A percentile compares a stretch with the other conserved stretches of the same genome.
Conservation (phyloP, 2,797 vertebrate genomes). For the Poecilia velifera region DNA sequence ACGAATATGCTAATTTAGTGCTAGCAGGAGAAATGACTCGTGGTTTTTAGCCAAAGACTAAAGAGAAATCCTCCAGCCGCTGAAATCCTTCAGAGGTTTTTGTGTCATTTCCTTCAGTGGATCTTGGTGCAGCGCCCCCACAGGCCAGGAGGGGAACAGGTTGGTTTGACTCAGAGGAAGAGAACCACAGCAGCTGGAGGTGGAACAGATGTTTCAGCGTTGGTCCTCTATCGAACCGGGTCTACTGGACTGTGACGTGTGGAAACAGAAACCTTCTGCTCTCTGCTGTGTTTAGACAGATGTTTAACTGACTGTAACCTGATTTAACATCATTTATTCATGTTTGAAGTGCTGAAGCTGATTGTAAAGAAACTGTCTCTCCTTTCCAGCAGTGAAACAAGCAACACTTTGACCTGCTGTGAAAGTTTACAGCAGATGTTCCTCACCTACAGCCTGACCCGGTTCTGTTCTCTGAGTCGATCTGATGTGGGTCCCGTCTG, state of each 20-base stretch:
- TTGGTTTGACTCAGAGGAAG: no score
- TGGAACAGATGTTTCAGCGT: no score
- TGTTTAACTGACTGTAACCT: neutral
- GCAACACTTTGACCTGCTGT: neutral
- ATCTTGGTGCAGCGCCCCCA: no score
- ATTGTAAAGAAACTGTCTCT: neutral
- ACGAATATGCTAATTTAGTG: no score
- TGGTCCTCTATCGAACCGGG: no score
- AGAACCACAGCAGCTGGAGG: no score
- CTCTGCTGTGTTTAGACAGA: neutral
- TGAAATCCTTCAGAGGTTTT: no score
- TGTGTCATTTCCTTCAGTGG: no score
- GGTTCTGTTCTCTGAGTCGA: slow-evolving; percentile 13
- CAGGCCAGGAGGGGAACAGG: no score
- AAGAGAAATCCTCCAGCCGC: no score
- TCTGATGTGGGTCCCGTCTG: slow-evolving; percentile 23
- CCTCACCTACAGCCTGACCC: neutral
- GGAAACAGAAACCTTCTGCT: neutral
- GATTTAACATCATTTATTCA: neutral
- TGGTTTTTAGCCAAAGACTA: no score
- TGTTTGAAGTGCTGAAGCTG: neutral
- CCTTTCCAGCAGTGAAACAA: neutral
- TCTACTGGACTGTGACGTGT: neutral
- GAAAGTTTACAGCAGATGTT: neutral
- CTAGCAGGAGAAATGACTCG: no score